Evolutionary conservation across 92 coral and sea anemone species (phyloP), one percentile per base, ranked within the genome.

Genomic region (Bergia sp.): DNA sequence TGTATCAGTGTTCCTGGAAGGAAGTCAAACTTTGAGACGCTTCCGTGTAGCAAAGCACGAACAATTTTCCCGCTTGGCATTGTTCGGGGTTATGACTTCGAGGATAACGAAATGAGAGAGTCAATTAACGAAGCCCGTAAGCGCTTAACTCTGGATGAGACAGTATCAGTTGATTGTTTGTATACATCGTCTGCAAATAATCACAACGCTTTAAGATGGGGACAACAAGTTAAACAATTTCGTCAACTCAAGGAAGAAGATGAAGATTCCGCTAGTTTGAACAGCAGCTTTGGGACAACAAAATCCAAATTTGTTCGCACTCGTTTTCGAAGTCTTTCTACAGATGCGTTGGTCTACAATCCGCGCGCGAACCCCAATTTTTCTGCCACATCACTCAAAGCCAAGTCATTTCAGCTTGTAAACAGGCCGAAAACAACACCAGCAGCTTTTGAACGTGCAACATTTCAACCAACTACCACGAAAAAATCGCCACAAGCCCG

Each of bases 41-140:
- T 82, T 66, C 13, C 75, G 40, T 82, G 57, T 12, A 29, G 76
- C 57, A 82, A 66, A 41, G 86, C 86, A n/a, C 61, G 76, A 20
- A 82, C 86, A 9, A 42, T 82, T 3, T 82, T 82, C 45, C 86
- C 86, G 20, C 86, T 82, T 41, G 76, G 86, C 16, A 82, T 82
- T 64, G 76, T 65, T 21, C 61, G 55, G 21, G 86, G 86, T 37
- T 82, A 65, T 66, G 76, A 39, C 45, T 21, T 82, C 23, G 86
- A 40, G 4, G 75, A 82, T 1, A 10, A 82, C 40, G 41, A 55
- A 7, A 8, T 41, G 76, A 65, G 36, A 66, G 61, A 65, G 8
- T 7, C 76, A 64, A 13, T 41, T 3, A 61, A 82, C 4, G 73
- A 65, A 64, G 39, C 86, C 44, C 21, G 53, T 42, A 39, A 15